Evolutionary conservation across 35 echinoderm and acorn worm genomes (phyloP), one percentile per base, ranked within the genome.

Genomic region (Amphiura filiformis): DNA sequence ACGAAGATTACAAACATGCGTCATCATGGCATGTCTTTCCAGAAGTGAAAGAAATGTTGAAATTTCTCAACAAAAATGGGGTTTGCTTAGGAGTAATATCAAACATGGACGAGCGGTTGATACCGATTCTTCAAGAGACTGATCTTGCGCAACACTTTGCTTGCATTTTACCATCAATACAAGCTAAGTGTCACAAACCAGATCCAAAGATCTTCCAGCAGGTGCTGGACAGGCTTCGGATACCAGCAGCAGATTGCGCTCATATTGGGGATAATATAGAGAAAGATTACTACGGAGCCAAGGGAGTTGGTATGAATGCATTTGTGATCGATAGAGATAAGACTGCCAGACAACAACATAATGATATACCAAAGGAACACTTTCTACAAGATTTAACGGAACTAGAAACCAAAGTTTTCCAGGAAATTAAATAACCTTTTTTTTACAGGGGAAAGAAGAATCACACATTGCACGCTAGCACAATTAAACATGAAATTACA

Each of bases 221-320:
- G 57, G 92, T 90, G 32, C 15, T 94, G 52, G 89, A 94, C 1
- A 85, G 87, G 37, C 84, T 92, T 36, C 75, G 78, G 12, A 41
- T 94, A n/a, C 12, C 57, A 36, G 82, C 92, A 35, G 39, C 35
- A 26, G 83, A 92, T 34, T 89, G 86, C 38, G 76, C 82, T 0
- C 95, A 98, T 81, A 52, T 98, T 30, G 95, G 95, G 32, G 92
- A 98, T 81, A 94, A 87, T 87, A 81, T 89, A 12, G 78, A 92
- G 52, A 37, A 82, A 36, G 95, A 98, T 57, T 98, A 90, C 70
- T 37, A 84, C 31, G 95, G 81, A 18, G 95, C 95, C 23, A 78
- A 38, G 65, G 37, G 75, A 13, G 84, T 92, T 78, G 95, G 95
- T 18, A 98, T 98, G 89, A 49, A 75, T n/a, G 86, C 92, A 18